These are phyloP conservation scores for Drusus annulatus DNA, from an alignment of 1,140 invertebrate species.

Conservation along the genomic window DNA sequence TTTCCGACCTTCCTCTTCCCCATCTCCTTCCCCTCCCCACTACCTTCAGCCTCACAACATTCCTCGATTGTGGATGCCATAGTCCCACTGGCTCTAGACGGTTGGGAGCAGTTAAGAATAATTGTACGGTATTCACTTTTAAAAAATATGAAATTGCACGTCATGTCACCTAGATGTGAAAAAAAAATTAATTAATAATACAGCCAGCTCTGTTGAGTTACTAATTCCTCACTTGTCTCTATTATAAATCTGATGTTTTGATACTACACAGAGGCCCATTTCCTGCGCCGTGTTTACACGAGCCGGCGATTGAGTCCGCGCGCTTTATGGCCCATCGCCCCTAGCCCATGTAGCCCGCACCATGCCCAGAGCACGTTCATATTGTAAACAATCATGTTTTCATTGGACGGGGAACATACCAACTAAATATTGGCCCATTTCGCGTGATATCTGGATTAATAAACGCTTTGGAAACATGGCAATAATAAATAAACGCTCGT, in stretches of 20 bases:
- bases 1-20: no score
- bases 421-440: constrained; percentile 17
- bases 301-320: background rate
- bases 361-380: background rate
- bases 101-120: no score
- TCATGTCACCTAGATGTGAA: no score
- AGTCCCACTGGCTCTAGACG: no score
- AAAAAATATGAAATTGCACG: no score
- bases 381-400: constrained; percentile 39
- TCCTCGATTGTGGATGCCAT: no score
- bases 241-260: constrained; percentile 20
- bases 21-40: no score
- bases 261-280: constrained; percentile 16
- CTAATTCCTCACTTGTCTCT: constrained; percentile 1
- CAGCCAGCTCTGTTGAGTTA: background rate
- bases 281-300: constrained; percentile 30
- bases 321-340: constrained; percentile 1
- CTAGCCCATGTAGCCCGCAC: background rate
- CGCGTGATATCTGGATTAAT: constrained; percentile 10
- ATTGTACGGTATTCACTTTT: no score
- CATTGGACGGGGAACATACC: background rate
- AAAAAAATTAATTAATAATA: no score
- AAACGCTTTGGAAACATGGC: background rate
- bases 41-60: no score
- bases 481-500: no score